Percentiles rank a stretch among this genome's conserved stretches.
These are phyloP conservation scores for Yponomeuta plumbellus DNA, from an alignment of 2,888 invertebrate genomes.

Conservation along the genomic window DNA sequence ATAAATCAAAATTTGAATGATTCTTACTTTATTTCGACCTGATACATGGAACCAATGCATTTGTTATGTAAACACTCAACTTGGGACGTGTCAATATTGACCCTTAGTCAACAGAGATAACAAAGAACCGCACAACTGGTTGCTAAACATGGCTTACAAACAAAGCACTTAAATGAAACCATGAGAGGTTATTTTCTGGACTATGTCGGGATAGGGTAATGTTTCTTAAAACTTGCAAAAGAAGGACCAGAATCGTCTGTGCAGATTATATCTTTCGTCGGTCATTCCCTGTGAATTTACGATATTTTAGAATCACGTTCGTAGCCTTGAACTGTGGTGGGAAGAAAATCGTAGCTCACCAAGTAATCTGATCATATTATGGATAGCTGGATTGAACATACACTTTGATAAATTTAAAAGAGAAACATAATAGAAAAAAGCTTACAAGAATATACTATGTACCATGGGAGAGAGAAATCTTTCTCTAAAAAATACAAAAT, in stretches of 20 bases:
- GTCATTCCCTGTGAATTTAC: constrained; percentile 63
- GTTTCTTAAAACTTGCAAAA: constrained; percentile 22
- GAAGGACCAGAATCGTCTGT: constrained; percentile 27
- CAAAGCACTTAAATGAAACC: constrained; percentile 51
- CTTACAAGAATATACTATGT: neutral
- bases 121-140: constrained; percentile 61
- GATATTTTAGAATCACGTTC: constrained; percentile 68
- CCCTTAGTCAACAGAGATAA: constrained; percentile 56
- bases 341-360: constrained; percentile 57
- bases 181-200: constrained; percentile 33
- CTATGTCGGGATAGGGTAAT: constrained; percentile 18
- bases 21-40: neutral
- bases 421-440: neutral
- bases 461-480: neutral
- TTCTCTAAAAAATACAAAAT: neutral
- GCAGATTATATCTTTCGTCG: constrained; percentile 35
- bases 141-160: constrained; percentile 62
- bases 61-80: constrained; percentile 20
- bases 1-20: neutral
- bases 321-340: constrained; percentile 62
- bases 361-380: constrained; percentile 22
- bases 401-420: neutral
- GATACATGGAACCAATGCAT: constrained; percentile 8
- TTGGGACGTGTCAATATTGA: constrained; percentile 56
- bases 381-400: neutral